phyloP scores from a whole-genome alignment of 2,888 invertebrate species.

The Oxyscelio sp. region DNA sequence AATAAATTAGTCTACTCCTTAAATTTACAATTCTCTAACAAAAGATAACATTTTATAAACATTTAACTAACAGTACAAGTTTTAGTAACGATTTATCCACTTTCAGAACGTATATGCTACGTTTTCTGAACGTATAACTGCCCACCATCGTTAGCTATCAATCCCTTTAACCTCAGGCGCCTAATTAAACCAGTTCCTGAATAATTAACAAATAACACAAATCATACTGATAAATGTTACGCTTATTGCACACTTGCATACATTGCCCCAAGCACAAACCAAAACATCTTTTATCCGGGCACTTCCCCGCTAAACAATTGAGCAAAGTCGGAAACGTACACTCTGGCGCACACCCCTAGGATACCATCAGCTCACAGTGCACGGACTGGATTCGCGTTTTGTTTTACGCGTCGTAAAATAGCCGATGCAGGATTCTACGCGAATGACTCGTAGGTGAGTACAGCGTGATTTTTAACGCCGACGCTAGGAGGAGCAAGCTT shows the following conservation, averaged over 20 bases:
- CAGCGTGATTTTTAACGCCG: slow-evolving; percentile 61
- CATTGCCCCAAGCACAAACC: not conserved
- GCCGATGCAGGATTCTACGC: slow-evolving; percentile 50
- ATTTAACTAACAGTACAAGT: too few relatives aligned
- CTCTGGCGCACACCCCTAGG: not conserved
- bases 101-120: too few relatives aligned
- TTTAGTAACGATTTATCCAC: too few relatives aligned
- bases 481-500: slow-evolving; percentile 39
- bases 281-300: not conserved
- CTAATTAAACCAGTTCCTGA: too few relatives aligned
- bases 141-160: too few relatives aligned
- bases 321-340: not conserved
- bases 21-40: too few relatives aligned
- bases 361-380: slow-evolving; percentile 2
- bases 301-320: not conserved
- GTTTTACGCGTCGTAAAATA: slow-evolving; percentile 58
- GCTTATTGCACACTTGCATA: not conserved
- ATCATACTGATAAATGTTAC: too few relatives aligned
- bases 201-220: too few relatives aligned
- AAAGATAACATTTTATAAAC: too few relatives aligned
- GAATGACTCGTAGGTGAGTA: slow-evolving; percentile 56
- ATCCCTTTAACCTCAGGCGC: too few relatives aligned
- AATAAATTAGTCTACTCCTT: too few relatives aligned
- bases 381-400: slow-evolving; percentile 14
- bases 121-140: too few relatives aligned